These are phyloP conservation scores for Aythya baeri DNA, from an alignment of 2,113 vertebrate genomes.

Conservation along the genomic window DNA sequence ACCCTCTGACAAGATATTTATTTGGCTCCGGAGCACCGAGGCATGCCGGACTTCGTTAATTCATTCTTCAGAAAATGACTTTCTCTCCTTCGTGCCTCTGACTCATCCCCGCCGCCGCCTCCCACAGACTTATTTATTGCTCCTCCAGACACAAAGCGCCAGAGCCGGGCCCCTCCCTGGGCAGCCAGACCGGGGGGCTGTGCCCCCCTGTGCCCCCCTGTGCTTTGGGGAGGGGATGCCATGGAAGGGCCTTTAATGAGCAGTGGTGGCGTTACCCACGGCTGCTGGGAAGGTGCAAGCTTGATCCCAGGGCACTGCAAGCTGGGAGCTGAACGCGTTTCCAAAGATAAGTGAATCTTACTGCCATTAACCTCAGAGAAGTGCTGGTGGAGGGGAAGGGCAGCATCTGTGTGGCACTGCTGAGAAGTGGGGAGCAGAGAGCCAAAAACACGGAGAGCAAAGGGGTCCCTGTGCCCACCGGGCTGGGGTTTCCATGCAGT, in stretches of 20 bases:
- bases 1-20: fast-evolving
- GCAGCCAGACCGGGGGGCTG: background rate
- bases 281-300: background rate
- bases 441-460: background rate
- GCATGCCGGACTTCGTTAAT: background rate
- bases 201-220: background rate
- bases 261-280: background rate
- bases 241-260: background rate
- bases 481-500: too few relatives aligned
- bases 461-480: too few relatives aligned
- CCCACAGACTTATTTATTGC: conserved; percentile 24
- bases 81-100: conserved; percentile 1
- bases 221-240: background rate
- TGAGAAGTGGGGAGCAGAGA: background rate
- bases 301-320: background rate
- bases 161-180: background rate
- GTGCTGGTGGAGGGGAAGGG: background rate
- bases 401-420: background rate
- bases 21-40: background rate
- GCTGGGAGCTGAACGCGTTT: background rate
- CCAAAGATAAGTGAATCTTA: background rate
- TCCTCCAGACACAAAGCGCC: background rate
- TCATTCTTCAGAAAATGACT: background rate
- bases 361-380: background rate
- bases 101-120: conserved; percentile 27